These are phyloP conservation scores for Gisinianus flammeolus DNA, from an alignment of 2,888 invertebrate species.

Conservation along the genomic window DNA sequence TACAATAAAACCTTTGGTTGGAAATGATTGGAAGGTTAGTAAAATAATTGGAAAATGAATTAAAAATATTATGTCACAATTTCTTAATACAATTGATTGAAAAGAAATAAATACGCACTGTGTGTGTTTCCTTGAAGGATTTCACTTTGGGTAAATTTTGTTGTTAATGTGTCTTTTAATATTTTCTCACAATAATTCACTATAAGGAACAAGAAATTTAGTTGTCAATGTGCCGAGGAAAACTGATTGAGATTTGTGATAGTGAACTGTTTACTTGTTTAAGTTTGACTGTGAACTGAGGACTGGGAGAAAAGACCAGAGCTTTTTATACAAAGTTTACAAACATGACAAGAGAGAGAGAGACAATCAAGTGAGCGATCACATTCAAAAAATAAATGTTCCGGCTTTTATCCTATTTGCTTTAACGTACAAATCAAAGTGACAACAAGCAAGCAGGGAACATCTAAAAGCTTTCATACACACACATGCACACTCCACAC, in stretches of 20 bases:
- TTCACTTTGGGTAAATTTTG: not conserved
- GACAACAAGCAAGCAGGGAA: not conserved
- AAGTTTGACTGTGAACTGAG: conserved; percentile 14
- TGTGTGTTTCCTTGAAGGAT: too few relatives aligned
- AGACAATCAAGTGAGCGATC: too few relatives aligned
- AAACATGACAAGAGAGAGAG: not conserved
- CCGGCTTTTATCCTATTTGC: not conserved
- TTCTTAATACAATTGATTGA: too few relatives aligned
- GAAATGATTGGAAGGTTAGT: not conserved
- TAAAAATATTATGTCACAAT: too few relatives aligned
- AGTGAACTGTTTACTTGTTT: not conserved
- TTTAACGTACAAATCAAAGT: not conserved
- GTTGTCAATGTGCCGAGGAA: too few relatives aligned
- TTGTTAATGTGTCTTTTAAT: not conserved
- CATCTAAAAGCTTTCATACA: not conserved
- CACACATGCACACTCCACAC: not conserved
- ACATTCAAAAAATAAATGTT: conserved; percentile 8
- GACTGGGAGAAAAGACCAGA: conserved; percentile 28
- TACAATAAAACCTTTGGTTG: not conserved
- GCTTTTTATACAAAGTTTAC: conserved; percentile 28
- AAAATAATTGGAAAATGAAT: not conserved
- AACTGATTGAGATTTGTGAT: not conserved
- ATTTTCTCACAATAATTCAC: not conserved
- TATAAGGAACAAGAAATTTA: too few relatives aligned
- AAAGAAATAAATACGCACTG: too few relatives aligned